A percentile compares a stretch with the other conserved stretches of the same genome.
Conservation (phyloP, 2,113 vertebrate species). For the Pteropus alecto region DNA sequence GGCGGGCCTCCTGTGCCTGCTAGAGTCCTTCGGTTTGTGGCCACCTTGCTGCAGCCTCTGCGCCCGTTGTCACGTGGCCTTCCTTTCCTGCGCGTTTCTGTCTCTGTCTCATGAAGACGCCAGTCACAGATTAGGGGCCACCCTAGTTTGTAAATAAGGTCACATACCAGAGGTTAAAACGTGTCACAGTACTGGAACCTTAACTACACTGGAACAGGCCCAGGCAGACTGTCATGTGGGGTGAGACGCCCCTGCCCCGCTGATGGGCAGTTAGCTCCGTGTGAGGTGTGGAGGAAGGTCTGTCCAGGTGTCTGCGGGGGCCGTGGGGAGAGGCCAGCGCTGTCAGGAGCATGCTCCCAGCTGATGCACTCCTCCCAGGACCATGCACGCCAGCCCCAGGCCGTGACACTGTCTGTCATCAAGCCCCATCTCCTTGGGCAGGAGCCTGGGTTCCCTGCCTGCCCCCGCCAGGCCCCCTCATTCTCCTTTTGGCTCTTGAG, state of each 20-base stretch:
- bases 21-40: not conserved
- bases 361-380: not conserved
- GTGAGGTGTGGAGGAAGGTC: not conserved
- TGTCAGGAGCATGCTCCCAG: not conserved
- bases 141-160: not conserved
- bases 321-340: not conserved
- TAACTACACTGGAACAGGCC: not conserved
- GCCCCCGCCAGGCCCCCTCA: not conserved
- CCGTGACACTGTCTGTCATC: not conserved
- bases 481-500: not conserved
- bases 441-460: not conserved
- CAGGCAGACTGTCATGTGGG: not conserved
- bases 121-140: not conserved
- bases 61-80: not conserved
- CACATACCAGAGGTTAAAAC: not conserved
- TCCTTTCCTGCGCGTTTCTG: not conserved
- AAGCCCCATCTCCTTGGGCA: not conserved
- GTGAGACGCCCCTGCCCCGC: not conserved
- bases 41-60: not conserved
- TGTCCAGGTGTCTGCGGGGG: not conserved
- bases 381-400: not conserved
- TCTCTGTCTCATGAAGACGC: not conserved
- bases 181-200: not conserved
- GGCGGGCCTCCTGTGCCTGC: not conserved
- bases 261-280: not conserved